Evolutionary conservation across 2,797 vertebrate species (phyloP).

Genomic region (Hyperoplus lanceolatus): DNA sequence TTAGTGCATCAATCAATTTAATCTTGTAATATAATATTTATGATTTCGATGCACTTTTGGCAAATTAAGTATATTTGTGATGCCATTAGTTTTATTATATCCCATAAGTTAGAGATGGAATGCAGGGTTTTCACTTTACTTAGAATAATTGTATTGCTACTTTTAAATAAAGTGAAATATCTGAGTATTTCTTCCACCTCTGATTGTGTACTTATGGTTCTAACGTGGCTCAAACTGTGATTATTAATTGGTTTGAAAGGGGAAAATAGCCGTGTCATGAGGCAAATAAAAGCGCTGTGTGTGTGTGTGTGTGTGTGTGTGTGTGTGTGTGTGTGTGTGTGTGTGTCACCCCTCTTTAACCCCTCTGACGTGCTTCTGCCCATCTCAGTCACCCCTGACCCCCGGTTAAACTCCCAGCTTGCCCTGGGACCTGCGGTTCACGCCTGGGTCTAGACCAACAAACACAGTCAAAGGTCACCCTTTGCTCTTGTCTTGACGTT

Average conservation of each 20-base stretch:
- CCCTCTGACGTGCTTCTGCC: conserved; percentile 28
- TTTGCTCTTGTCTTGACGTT: conserved; percentile 48
- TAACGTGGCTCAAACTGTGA: background rate
- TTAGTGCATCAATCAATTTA: too few relatives aligned
- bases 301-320: conserved; percentile 41
- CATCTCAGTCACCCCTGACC: conserved; percentile 65
- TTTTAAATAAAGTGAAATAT: too few relatives aligned
- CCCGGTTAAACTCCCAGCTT: conserved; percentile 73
- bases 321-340: conserved; percentile 28
- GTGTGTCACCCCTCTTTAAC: conserved; percentile 50
- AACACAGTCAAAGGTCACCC: conserved; percentile 68
- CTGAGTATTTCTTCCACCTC: too few relatives aligned
- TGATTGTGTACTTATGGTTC: too few relatives aligned
- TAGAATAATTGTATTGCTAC: too few relatives aligned
- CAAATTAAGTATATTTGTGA: too few relatives aligned
- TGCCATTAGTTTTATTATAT: too few relatives aligned
- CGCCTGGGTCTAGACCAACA: conserved; percentile 71
- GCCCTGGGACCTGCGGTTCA: conserved; percentile 67
- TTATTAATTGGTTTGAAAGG: conserved; percentile 9
- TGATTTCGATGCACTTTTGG: too few relatives aligned
- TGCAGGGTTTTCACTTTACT: too few relatives aligned
- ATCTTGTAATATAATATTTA: too few relatives aligned
- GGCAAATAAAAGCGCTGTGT: conserved; percentile 23
- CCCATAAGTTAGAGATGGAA: too few relatives aligned
- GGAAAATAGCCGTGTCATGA: background rate